Percentiles rank a stretch among this genome's conserved stretches.
phyloP scores from a whole-genome alignment of 1,140 invertebrate species.

The Hyles euphorbiae region DNA sequence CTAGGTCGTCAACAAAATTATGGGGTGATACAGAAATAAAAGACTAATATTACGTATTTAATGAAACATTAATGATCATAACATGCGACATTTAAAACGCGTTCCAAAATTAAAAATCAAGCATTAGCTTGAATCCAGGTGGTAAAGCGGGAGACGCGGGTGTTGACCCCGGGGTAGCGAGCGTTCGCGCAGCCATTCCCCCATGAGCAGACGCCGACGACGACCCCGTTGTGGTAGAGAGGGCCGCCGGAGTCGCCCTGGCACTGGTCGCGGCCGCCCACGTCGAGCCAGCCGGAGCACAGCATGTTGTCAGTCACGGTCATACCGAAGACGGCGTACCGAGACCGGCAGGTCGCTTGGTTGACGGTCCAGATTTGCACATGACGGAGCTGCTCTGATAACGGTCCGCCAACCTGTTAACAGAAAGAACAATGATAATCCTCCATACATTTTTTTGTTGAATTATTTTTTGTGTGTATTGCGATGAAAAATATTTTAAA shows the following conservation, averaged over 20 bases:
- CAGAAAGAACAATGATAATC: too few relatives aligned
- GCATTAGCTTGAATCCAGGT: slow-evolving; percentile 45
- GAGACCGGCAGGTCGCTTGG: slow-evolving; percentile 28
- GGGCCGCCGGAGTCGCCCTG: slow-evolving; percentile 79
- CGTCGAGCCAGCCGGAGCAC: slow-evolving; percentile 45
- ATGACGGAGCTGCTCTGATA: slow-evolving; percentile 43
- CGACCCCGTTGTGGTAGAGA: slow-evolving; percentile 71
- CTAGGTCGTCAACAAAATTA: background rate
- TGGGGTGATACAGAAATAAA: background rate
- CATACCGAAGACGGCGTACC: slow-evolving; percentile 23
- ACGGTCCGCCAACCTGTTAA: slow-evolving; percentile 31
- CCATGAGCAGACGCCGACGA: slow-evolving; percentile 77
- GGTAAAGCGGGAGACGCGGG: slow-evolving; percentile 54
- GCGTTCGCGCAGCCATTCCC: slow-evolving; percentile 71
- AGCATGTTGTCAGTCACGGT: slow-evolving; percentile 47
- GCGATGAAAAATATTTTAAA: too few relatives aligned
- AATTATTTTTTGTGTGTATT: too few relatives aligned
- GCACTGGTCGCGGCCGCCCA: slow-evolving; percentile 47
- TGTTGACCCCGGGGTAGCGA: slow-evolving; percentile 74
- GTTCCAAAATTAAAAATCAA: slow-evolving; percentile 13
- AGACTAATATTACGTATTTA: background rate
- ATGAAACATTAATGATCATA: background rate
- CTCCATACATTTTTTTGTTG: too few relatives aligned
- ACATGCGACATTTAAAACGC: background rate
- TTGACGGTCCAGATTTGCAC: slow-evolving; percentile 45